Percentiles rank a stretch among this genome's conserved stretches.
phyloP scores from a whole-genome alignment of 2,888 invertebrate species.

The Pseudococcus longispinus region DNA sequence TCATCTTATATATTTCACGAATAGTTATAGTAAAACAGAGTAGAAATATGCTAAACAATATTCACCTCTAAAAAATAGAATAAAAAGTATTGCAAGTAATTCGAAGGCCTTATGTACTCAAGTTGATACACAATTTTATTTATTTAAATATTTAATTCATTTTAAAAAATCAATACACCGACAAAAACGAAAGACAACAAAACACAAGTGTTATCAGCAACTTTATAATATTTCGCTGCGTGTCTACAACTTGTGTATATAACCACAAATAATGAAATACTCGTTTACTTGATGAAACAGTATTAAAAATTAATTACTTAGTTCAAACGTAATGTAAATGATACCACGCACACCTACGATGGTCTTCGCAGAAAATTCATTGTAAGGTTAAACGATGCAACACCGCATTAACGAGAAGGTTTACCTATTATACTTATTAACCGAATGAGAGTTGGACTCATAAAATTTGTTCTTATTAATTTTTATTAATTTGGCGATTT shows the following conservation, averaged over 20 bases:
- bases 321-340: constrained; percentile 17
- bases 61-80: too few relatives aligned
- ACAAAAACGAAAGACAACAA: not conserved
- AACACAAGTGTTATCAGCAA: not conserved
- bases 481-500: not conserved
- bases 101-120: not conserved
- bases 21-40: too few relatives aligned
- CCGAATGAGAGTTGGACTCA: not conserved
- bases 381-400: constrained; percentile 24
- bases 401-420: not conserved
- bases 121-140: not conserved
- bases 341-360: constrained; percentile 34
- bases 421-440: not conserved
- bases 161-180: not conserved
- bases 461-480: not conserved
- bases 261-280: constrained; percentile 18
- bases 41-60: too few relatives aligned
- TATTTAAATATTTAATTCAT: not conserved
- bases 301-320: constrained; percentile 34
- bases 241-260: not conserved
- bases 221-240: not conserved
- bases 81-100: too few relatives aligned
- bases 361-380: not conserved
- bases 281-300: constrained; percentile 31
- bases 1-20: too few relatives aligned